A percentile compares a stretch with the other conserved stretches of the same genome.
Evolutionary conservation across 1,140 invertebrate species (phyloP).

Genomic region (Sarcophaga bullata): DNA sequence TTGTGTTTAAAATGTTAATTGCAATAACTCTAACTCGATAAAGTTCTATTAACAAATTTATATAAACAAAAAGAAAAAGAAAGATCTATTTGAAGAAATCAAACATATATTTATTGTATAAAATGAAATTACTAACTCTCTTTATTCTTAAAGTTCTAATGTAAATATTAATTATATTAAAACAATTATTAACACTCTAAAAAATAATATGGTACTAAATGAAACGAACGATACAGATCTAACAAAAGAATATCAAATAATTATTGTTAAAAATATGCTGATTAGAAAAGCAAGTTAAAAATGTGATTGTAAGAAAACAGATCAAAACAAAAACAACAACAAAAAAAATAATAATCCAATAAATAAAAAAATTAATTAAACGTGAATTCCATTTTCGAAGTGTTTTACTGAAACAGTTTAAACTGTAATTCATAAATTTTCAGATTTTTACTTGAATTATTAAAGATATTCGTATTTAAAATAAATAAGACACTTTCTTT

Average conservation of each 20-base stretch:
- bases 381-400: background rate
- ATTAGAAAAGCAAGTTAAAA: background rate
- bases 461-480: no score
- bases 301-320: conserved; percentile 17
- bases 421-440: no score
- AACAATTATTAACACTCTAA: background rate
- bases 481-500: no score
- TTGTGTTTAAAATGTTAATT: no score
- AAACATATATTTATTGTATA: background rate
- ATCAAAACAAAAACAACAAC: background rate
- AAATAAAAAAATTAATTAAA: background rate
- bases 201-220: background rate
- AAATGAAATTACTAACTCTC: background rate
- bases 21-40: no score
- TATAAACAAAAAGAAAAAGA: no score
- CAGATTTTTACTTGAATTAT: no score
- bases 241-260: background rate
- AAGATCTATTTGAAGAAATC: no score
- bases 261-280: conserved; percentile 11
- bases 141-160: background rate
- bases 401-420: no score
- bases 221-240: background rate
- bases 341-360: background rate
- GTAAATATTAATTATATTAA: no score
- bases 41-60: no score